A percentile compares a stretch with the other conserved stretches of the same genome.
phyloP scores from a whole-genome alignment of 2,113 vertebrate species.

The Atlantisia rogersi region DNA sequence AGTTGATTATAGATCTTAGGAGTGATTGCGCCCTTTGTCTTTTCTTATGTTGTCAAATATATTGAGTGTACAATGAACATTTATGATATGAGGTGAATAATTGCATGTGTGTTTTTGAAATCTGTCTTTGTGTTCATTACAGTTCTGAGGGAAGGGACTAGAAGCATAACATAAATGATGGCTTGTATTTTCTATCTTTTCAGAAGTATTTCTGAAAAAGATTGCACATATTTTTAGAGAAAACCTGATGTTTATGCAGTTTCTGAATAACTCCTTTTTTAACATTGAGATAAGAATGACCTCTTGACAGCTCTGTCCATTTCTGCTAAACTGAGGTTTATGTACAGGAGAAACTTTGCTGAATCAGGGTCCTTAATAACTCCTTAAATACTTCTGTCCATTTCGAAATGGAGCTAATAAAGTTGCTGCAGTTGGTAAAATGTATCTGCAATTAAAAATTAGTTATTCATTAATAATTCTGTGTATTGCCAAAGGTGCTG shows the following conservation, averaged over 20 bases:
- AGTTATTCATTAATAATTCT: not conserved
- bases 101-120: conserved; percentile 4
- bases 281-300: not conserved
- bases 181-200: not conserved
- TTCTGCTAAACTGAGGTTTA: not conserved
- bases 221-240: not conserved
- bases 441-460: not conserved
- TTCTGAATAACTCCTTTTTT: not conserved
- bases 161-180: not conserved
- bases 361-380: not conserved
- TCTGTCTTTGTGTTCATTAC: not conserved
- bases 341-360: not conserved
- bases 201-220: not conserved
- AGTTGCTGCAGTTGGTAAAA: not conserved
- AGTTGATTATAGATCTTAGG: not conserved
- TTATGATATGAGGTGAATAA: not conserved
- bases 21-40: not conserved
- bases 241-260: not conserved
- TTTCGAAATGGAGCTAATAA: not conserved
- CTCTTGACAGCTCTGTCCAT: not conserved
- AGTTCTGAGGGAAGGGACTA: not conserved
- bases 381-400: not conserved
- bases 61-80: not conserved
- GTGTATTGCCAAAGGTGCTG: conserved; percentile 11
- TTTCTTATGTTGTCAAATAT: not conserved